phyloP scores from a whole-genome alignment of 1,140 invertebrate species.

The Aphis gossypii region DNA sequence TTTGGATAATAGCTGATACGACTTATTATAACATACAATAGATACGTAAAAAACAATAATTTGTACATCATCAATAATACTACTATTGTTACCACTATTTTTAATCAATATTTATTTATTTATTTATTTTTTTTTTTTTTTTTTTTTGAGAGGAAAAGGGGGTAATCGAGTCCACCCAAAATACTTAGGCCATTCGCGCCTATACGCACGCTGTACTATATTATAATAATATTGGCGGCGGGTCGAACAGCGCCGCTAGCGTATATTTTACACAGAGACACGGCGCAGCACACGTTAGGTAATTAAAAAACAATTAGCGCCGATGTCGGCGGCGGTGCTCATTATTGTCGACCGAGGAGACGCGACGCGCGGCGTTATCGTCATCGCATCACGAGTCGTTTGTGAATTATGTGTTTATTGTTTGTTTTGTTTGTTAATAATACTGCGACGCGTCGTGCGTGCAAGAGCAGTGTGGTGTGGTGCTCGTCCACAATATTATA shows the following conservation, averaged over 20 bases:
- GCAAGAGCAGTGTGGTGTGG: neutral
- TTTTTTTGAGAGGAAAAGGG: too few relatives aligned
- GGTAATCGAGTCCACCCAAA: neutral
- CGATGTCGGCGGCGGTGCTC: neutral
- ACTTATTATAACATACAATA: too few relatives aligned
- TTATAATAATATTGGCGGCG: neutral
- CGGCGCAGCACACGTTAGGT: slow-evolving; percentile 1
- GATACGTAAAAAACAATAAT: neutral
- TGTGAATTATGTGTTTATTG: slow-evolving; percentile 46
- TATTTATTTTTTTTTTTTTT: too few relatives aligned
- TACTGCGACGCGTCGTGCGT: neutral
- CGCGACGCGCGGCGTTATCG: slow-evolving; percentile 15
- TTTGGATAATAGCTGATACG: too few relatives aligned
- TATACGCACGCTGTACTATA: too few relatives aligned
- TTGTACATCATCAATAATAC: neutral
- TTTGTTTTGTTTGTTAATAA: slow-evolving; percentile 34
- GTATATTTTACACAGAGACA: neutral
- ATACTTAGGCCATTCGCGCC: neutral
- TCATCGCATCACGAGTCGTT: slow-evolving; percentile 10
- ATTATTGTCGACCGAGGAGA: slow-evolving; percentile 24
- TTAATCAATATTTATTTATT: neutral
- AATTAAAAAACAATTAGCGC: slow-evolving; percentile 45
- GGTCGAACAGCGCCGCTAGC: neutral
- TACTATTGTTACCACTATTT: neutral
- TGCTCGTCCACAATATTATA: slow-evolving; percentile 11